A percentile compares a stretch with the other conserved stretches of the same genome.
Evolutionary conservation across 2,113 vertebrate genomes (phyloP).

Genomic region (Cyrtonyx montezumae): DNA sequence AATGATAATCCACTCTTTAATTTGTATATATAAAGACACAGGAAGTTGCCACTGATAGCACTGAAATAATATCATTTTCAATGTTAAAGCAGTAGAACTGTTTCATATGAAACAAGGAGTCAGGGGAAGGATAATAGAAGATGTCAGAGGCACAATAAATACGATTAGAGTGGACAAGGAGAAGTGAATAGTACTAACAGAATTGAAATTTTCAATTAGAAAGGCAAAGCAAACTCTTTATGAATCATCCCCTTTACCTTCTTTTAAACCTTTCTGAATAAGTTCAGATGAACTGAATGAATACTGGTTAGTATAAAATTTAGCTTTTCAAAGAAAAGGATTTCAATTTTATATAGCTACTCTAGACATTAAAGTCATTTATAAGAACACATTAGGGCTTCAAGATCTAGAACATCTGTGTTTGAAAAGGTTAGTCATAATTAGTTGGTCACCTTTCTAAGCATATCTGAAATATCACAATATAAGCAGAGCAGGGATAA

Average conservation of each 20-base stretch:
- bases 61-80: conserved; percentile 66
- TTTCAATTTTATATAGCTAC: neutral
- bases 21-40: conserved; percentile 70
- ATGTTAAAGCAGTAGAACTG: conserved; percentile 53
- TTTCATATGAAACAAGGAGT: conserved; percentile 70
- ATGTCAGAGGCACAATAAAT: conserved; percentile 74
- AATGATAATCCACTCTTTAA: conserved; percentile 78
- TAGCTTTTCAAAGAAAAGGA: neutral
- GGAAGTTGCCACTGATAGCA: conserved; percentile 70
- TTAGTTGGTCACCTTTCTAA: neutral
- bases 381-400: neutral
- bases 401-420: neutral
- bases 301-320: conserved; percentile 10
- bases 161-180: conserved; percentile 72
- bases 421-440: neutral
- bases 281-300: conserved; percentile 17
- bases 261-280: conserved; percentile 28
- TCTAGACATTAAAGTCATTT: neutral
- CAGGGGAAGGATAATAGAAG: conserved; percentile 66
- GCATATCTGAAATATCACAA: neutral
- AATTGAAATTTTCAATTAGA: conserved; percentile 64
- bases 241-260: conserved; percentile 35
- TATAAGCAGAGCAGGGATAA: neutral
- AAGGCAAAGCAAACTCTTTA: conserved; percentile 50
- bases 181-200: conserved; percentile 64